These are phyloP conservation scores for Theristicus caerulescens DNA, from an alignment of 2,113 vertebrate species.

Conservation along the genomic window DNA sequence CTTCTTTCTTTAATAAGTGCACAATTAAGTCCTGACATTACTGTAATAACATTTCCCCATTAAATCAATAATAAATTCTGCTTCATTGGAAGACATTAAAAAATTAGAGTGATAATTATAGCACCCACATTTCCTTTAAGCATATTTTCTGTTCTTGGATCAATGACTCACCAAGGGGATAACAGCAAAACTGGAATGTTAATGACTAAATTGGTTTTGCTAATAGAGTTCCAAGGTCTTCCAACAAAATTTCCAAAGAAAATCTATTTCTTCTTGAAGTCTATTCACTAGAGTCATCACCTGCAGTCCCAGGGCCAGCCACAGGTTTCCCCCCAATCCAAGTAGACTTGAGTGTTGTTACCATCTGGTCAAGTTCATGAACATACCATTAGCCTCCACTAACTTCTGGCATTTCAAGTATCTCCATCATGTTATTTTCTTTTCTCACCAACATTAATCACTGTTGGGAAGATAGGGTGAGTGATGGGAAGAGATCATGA, in stretches of 20 bases:
- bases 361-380: neutral
- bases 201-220: neutral
- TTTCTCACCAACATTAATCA: neutral
- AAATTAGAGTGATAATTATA: neutral
- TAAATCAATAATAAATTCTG: neutral
- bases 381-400: neutral
- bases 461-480: neutral
- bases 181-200: neutral
- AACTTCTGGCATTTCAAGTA: neutral
- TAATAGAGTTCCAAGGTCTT: neutral
- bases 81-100: neutral
- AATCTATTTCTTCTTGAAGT: neutral
- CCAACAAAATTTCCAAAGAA: neutral
- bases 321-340: accelerated
- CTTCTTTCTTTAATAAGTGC: neutral
- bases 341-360: neutral
- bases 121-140: neutral
- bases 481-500: neutral
- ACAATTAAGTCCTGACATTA: neutral
- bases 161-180: neutral
- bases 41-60: neutral
- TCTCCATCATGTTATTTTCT: neutral
- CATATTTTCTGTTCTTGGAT: neutral
- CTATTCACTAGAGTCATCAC: neutral
- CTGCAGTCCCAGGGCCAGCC: neutral